Conservation (phyloP, 2,113 vertebrate species). For the Mixornis gularis region DNA sequence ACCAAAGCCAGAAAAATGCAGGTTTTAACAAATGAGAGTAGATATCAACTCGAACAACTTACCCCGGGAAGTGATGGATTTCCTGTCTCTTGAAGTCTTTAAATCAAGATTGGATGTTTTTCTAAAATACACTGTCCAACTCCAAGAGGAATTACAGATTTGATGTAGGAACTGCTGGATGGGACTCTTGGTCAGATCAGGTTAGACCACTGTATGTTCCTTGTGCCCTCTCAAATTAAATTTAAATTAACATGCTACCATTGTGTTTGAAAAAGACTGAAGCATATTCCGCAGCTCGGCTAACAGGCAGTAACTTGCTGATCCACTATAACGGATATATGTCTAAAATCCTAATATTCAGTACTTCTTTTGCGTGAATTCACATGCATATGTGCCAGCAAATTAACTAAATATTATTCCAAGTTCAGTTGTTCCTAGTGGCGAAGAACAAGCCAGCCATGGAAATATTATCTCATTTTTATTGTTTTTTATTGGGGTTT, state of each 20-base stretch:
- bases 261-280: background rate
- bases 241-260: background rate
- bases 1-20: background rate
- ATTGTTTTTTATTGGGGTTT: background rate
- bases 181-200: background rate
- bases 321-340: background rate
- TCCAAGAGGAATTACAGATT: background rate
- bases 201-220: background rate
- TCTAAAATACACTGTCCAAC: background rate
- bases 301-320: background rate
- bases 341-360: background rate
- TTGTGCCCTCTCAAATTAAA: background rate
- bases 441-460: background rate
- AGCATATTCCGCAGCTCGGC: background rate
- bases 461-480: background rate
- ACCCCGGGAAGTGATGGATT: slow-evolving; percentile 15
- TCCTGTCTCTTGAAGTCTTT: slow-evolving; percentile 4
- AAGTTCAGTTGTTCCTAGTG: background rate
- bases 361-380: background rate
- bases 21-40: slow-evolving; percentile 9
- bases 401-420: background rate
- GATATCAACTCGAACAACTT: slow-evolving; percentile 2
- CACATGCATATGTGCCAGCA: background rate
- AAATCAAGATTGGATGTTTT: slow-evolving; percentile 18
- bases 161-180: background rate